Conservation (phyloP, 2,113 vertebrate genomes). For the Platichthys stellatus region DNA sequence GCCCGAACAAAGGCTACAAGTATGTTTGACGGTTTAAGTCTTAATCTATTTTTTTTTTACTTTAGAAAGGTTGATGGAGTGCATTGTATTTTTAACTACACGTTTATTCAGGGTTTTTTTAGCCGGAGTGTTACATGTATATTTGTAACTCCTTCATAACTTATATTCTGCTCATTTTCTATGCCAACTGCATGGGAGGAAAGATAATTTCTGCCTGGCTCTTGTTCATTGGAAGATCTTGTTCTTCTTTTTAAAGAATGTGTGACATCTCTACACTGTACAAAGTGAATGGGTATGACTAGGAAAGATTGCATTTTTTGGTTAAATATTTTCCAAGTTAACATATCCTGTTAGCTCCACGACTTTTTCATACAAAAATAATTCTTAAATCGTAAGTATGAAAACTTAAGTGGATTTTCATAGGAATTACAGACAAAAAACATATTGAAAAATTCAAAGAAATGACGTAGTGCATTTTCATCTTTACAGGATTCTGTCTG, state of each 20-base stretch:
- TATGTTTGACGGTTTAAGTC: neutral
- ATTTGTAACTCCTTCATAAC: neutral
- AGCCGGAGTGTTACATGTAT: neutral
- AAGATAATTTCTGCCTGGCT: neutral
- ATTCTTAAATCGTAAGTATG: too few species aligned
- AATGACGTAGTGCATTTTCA: too few species aligned
- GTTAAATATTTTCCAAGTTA: too few species aligned
- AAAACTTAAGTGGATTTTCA: too few species aligned
- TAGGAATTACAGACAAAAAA: too few species aligned
- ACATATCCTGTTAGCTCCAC: too few species aligned
- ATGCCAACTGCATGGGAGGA: neutral
- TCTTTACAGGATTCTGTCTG: slow-evolving; percentile 19
- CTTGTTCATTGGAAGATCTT: neutral
- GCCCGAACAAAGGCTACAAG: slow-evolving; percentile 16
- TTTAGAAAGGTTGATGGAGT: neutral
- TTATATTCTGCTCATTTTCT: slow-evolving; percentile 3
- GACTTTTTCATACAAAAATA: too few species aligned
- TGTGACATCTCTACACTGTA: neutral
- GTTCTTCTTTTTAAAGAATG: neutral
- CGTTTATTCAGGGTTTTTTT: neutral
- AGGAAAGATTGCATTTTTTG: too few species aligned
- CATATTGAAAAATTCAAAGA: too few species aligned
- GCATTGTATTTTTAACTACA: neutral
- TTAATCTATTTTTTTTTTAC: neutral
- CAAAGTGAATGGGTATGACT: neutral